Evolutionary conservation across 2,113 vertebrate species (phyloP), one percentile per base, ranked within the genome.

Genomic region (Nanorana parkeri): DNA sequence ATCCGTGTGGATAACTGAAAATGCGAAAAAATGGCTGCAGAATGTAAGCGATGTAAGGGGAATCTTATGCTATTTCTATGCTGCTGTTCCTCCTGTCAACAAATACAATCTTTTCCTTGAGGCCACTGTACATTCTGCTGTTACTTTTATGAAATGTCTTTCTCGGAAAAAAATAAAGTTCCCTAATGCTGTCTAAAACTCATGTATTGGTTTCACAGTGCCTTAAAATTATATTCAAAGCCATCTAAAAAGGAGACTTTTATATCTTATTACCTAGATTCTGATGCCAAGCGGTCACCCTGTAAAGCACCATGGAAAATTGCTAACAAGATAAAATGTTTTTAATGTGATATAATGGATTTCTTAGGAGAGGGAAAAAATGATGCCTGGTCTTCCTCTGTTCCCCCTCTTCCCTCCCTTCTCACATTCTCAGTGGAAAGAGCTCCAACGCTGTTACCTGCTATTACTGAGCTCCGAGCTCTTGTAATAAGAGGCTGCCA

Each of bases 241-340:
- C 63, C 54, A 60, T 83, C 71, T 76, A 36, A 83, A 83, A 83
- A 76, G 72, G 63, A 76, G 80, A 83, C 80, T 76, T 83, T 83
- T 83, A 83, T 83, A 83, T 83, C 80, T 83, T 83, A 83, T 83
- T 83, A 83, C 80, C 71, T 75, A 76, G 72, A 76, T 83, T 83
- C 71, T 83, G 76, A 76, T 83, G 80, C 80, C 80, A 76, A 83
- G 72, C 80, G 80, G 80, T 83, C 80, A 83, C 80, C 80, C 63
- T 83, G 80, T 83, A 83, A 83, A 83, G 80, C 80, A 83, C 80
- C 71, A 83, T 56, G 71, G 80, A 83, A 83, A 83, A 83, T 83
- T 83, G 80, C 80, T 83, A 83, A 83, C 80, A 83, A 83, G 80
- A 83, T 83, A 83, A 83, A 83, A 83, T 83, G 80, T 83, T 83